Evolutionary conservation across 2,888 invertebrate species (phyloP).

Genomic region (Kuschelorhynchus macadamiae): DNA sequence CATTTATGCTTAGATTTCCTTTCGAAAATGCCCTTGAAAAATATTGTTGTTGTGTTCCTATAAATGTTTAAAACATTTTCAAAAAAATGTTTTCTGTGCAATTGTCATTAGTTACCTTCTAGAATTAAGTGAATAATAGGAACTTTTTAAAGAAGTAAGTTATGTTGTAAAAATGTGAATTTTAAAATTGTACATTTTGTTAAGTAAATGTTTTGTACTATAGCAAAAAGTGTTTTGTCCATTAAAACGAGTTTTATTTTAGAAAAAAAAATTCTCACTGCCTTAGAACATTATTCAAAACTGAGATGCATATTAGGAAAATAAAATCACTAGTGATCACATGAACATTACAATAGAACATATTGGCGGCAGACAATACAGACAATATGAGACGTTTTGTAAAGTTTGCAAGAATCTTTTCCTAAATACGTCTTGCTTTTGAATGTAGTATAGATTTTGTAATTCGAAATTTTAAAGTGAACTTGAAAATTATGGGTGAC

Average conservation of each 20-base stretch:
- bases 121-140: slow-evolving; percentile 13
- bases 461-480: no score
- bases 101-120: slow-evolving; percentile 46
- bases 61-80: slow-evolving; percentile 43
- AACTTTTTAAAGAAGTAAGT: background rate
- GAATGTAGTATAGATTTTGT: no score
- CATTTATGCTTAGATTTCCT: no score
- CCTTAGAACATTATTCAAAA: slow-evolving; percentile 22
- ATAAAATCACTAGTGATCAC: no score
- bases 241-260: slow-evolving; percentile 7
- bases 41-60: slow-evolving; percentile 46
- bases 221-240: slow-evolving; percentile 16
- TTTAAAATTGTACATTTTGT: slow-evolving; percentile 11
- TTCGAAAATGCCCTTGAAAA: no score
- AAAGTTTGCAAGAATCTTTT: no score
- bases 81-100: slow-evolving; percentile 41
- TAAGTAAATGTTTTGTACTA: slow-evolving; percentile 13
- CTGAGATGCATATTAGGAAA: no score
- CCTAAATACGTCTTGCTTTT: no score
- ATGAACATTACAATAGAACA: no score
- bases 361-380: no score
- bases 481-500: no score
- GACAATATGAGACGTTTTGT: no score
- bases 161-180: slow-evolving; percentile 2
- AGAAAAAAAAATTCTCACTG: slow-evolving; percentile 9